Percentiles rank a stretch among this genome's conserved stretches.
Evolutionary conservation across 1,140 invertebrate genomes (phyloP).

Genomic region (Aphelenchoides avenae): DNA sequence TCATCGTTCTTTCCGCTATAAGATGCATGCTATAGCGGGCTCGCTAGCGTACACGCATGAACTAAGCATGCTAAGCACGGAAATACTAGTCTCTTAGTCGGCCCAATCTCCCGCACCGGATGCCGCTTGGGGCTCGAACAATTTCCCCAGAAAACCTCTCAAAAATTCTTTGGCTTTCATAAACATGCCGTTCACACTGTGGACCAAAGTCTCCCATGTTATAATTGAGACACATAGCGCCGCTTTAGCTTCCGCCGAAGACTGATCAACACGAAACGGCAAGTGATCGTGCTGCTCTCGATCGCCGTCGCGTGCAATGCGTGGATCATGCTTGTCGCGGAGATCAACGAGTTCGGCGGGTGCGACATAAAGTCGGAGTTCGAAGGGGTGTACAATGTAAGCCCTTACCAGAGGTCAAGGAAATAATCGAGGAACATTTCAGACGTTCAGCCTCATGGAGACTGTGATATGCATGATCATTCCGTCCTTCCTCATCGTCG

Average conservation of each 20-base stretch:
- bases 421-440: too few species aligned
- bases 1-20: too few species aligned
- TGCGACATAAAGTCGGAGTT: slow-evolving; percentile 53
- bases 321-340: slow-evolving; percentile 53
- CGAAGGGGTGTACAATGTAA: slow-evolving; percentile 40
- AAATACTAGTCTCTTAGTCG: too few species aligned
- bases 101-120: too few species aligned
- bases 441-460: slow-evolving; percentile 39
- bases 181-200: too few species aligned
- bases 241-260: slow-evolving; percentile 47
- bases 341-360: slow-evolving; percentile 41
- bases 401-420: slow-evolving; percentile 13
- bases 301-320: slow-evolving; percentile 45
- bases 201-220: too few species aligned
- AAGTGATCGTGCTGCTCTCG: slow-evolving; percentile 39
- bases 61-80: too few species aligned
- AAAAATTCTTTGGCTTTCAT: slow-evolving; percentile 5
- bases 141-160: not conserved
- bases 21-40: too few species aligned
- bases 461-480: slow-evolving; percentile 51
- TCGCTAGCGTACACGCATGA: too few species aligned
- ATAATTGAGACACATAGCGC: too few species aligned
- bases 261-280: slow-evolving; percentile 36
- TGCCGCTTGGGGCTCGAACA: too few species aligned
- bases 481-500: slow-evolving; percentile 45